Base-by-base conservation (phyloP, 2,797 vertebrate species). In the Sus cebifrons region DNA sequence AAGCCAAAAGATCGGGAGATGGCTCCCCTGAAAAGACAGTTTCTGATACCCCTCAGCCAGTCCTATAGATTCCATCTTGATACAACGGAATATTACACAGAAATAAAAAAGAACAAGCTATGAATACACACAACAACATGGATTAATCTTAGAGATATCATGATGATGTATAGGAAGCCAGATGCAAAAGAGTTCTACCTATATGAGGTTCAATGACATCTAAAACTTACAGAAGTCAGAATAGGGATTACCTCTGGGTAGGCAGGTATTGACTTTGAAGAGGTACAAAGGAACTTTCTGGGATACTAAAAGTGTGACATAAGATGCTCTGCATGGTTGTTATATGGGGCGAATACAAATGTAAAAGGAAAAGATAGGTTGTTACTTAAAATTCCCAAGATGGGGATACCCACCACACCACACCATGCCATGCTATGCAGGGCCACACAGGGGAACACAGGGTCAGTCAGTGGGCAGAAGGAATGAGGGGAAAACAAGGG, bases 381-480 rank as follows among this genome's bases (percentile, higher is more conserved):
- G 32, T 89, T 65, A 16, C 9, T 58, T 67, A 84, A 5, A 25
- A n/a, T 36, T 89, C 21, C 25, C 85, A 52, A 70, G 12, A 70
- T 13, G 58, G 87, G 12, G 32, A 32, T 29, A 21, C 10, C 6
- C 6, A 4, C 15, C 8, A 0, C 2, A 3, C 3, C 27, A 14
- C 21, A 20, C 7, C 36, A 32, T 1, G 1, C 44, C n/a, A 13
- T 13, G 15, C 15, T 32, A 21, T 0, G 3, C 1, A n/a, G 44
- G 16, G n/a, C 67, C 32, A 32, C 62, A 14, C 0, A 0, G 27
- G 49, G 54, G 78, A 71, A 56, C 12, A 8, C 4, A 13, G 29
- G 4, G 25, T 8, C 29, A 18, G 25, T 52, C 27, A 18, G 49
- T 60, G 74, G 58, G n/a, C 54, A 40, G 44, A 65, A 49, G 12